Conservation (phyloP, 1,140 invertebrate species). For the Drosophila orena region DNA sequence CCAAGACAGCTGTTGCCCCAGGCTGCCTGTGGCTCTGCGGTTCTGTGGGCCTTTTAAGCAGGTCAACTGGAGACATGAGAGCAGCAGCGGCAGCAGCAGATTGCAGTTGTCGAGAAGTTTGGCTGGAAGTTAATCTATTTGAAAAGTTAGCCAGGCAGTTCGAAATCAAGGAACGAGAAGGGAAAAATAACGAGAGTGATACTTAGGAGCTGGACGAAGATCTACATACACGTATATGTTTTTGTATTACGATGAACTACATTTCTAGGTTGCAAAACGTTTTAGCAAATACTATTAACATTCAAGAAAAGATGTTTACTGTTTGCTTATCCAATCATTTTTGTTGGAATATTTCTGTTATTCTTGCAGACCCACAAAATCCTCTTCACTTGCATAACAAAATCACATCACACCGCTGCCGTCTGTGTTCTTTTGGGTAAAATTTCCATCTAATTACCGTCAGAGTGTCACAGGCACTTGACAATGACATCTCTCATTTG, state of each 20-base stretch:
- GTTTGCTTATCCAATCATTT: too few relatives aligned
- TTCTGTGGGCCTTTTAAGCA: constrained; percentile 53
- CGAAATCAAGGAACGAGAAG: constrained; percentile 26
- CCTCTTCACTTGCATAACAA: constrained; percentile 35
- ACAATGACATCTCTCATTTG: constrained; percentile 48
- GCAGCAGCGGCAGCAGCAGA: constrained; percentile 19
- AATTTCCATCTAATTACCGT: constrained; percentile 55
- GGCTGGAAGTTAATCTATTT: constrained; percentile 56
- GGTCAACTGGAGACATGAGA: constrained; percentile 54
- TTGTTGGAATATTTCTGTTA: too few relatives aligned
- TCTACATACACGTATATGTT: too few relatives aligned
- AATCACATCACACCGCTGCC: constrained; percentile 3
- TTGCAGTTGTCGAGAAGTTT: constrained; percentile 49
- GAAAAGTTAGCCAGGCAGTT: constrained; percentile 39
- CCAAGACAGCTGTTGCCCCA: constrained; percentile 52
- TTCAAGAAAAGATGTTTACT: too few relatives aligned
- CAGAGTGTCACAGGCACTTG: constrained; percentile 52
- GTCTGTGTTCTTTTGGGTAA: constrained; percentile 20
- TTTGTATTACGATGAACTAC: too few relatives aligned
- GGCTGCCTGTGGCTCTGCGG: constrained; percentile 40
- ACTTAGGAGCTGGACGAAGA: background rate
- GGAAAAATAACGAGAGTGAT: constrained; percentile 4
- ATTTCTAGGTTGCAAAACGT: too few relatives aligned
- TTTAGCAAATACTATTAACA: too few relatives aligned
- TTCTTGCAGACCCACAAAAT: constrained; percentile 12